phyloP scores from a whole-genome alignment of 1,140 invertebrate genomes.

The Drosophila pallidifrons region DNA sequence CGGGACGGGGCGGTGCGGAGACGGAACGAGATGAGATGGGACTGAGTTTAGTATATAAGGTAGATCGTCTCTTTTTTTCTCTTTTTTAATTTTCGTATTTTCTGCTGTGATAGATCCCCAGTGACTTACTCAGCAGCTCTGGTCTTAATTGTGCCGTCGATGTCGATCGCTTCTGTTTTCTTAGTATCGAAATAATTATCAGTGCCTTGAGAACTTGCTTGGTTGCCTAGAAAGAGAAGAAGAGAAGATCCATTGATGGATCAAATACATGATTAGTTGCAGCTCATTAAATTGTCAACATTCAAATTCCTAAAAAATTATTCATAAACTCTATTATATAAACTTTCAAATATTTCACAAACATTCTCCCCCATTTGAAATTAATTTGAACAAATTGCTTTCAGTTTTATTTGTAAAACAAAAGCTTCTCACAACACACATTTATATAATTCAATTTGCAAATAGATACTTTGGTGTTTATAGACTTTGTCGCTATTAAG shows the following conservation, averaged over 20 bases:
- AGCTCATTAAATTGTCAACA: background rate
- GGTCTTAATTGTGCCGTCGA: constrained; percentile 11
- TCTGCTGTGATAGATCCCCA: too few species aligned
- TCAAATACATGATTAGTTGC: constrained; percentile 2
- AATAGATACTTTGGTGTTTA: background rate
- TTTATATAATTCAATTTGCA: background rate
- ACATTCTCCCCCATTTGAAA: too few species aligned
- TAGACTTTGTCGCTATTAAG: background rate
- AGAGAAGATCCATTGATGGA: constrained; percentile 6
- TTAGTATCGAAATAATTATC: constrained; percentile 41
- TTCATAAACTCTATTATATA: background rate
- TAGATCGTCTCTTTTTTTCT: background rate
- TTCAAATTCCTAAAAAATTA: background rate
- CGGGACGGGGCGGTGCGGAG: background rate
- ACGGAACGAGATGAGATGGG: background rate
- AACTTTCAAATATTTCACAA: too few species aligned
- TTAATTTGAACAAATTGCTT: too few species aligned
- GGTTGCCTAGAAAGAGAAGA: background rate
- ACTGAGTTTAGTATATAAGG: background rate
- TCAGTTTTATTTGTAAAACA: too few species aligned
- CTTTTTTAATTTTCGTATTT: background rate
- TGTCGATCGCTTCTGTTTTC: constrained; percentile 42
- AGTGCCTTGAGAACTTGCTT: too few species aligned
- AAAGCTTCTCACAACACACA: background rate
- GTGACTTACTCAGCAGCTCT: background rate